Evolutionary conservation across 2,888 invertebrate genomes (phyloP), one percentile per base, ranked within the genome.

Genomic region (Stictocephala bisonia): DNA sequence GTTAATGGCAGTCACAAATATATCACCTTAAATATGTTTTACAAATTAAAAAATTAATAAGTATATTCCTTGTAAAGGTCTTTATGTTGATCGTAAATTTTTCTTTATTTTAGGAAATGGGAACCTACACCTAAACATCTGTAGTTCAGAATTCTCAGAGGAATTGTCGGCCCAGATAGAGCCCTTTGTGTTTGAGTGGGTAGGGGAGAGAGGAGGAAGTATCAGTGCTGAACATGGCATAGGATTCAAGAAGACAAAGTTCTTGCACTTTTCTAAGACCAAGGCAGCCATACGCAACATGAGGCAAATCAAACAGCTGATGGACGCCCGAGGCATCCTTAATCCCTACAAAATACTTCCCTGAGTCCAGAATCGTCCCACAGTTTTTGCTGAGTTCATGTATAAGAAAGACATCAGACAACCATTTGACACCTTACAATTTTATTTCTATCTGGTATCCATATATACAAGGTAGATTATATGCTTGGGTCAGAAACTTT

Each of bases 151-250:
- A 0, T 79, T 75, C 53, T 74, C 73, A 11, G 80, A 82, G 22
- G 80, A 84, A 71, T 87, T 84, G 79, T 82, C 84, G 58, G 78
- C 84, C n/a, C 81, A 85, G 40, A 80, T 84, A 78, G 97, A 98
- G 82, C 95, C 96, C 0, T 96, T 89, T 83, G 87, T 99, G 29
- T 98, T 92, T 82, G 93, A 97, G 82, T 93, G 93, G 85, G 91
- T 94, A 0, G 86, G 90, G 0, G 87, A 91, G 78, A 83, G 92
- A 29, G 88, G 88, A 9, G 99, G 99, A 1, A 97, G 97, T 79
- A 88, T 94, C 2, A 97, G 97, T 82, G 97, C 99, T 0, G 99
- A 99, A 84, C 99, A 99, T 84, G 99, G 99, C 0, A 90, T 99
- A 44, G 99, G 97, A 0, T 93, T 95, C 82, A 88, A 91, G 71